These are phyloP conservation scores for Perithous albicinctus DNA, from an alignment of 2,888 invertebrate genomes.

Conservation along the genomic window DNA sequence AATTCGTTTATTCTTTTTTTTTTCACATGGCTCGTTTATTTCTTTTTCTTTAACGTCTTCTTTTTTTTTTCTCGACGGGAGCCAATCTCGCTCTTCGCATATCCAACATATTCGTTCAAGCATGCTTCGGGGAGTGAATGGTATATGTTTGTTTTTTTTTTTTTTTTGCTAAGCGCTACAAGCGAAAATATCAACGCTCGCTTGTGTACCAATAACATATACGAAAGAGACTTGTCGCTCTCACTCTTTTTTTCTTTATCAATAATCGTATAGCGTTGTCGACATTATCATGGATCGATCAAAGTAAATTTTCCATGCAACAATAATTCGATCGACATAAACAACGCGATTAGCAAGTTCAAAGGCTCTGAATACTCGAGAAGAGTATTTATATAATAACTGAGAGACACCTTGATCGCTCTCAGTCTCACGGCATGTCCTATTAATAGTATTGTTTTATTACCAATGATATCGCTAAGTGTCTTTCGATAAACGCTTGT, in stretches of 20 bases:
- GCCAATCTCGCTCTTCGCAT: not conserved
- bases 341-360: slow-evolving; percentile 6
- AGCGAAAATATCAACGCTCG: slow-evolving; percentile 10
- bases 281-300: not conserved
- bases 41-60: not conserved
- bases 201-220: slow-evolving; percentile 10
- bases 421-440: not conserved
- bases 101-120: not conserved
- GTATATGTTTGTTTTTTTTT: too few species aligned
- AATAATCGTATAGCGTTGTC: not conserved
- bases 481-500: slow-evolving; percentile 67
- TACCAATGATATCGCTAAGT: slow-evolving; percentile 66
- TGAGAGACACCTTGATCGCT: not conserved
- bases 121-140: not conserved
- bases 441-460: slow-evolving; percentile 41
- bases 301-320: slow-evolving; percentile 1
- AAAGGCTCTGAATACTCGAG: slow-evolving; percentile 20
- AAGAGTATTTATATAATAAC: slow-evolving; percentile 1
- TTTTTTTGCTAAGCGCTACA: slow-evolving; percentile 19
- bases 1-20: not conserved
- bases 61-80: not conserved
- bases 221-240: not conserved
- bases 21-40: not conserved
- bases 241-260: not conserved
- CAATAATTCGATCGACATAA: slow-evolving; percentile 23